Base-by-base conservation (phyloP, 2,113 vertebrate genomes). In the Forbesichthys papilliferus region DNA sequence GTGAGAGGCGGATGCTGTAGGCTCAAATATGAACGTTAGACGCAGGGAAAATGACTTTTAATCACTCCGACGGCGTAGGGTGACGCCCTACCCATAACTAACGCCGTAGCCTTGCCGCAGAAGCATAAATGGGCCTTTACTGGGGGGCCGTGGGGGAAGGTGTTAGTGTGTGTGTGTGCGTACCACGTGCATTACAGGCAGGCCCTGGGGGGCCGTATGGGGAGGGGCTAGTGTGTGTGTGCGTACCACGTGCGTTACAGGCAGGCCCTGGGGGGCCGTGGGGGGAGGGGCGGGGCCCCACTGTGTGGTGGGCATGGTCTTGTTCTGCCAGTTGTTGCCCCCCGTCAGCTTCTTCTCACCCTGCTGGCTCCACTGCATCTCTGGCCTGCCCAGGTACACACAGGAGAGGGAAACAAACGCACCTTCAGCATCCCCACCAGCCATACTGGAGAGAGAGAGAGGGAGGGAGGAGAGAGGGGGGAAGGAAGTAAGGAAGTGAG, bases 261-360 rank as follows among this genome's bases (percentile, higher is more conserved):
- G 87, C 84, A 94, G 89, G 74, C 95, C 92, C 70, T 92, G 82
- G 7, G 93, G 80, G 54, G 93, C 88, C 90, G 94, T 75, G 55
- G 95, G 4, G 36, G 36, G 36, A 0, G 27, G 92, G 16, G 93
- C 76, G 0, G 94, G 87, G 68, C 86, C 87, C 95, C 96, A 96
- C 0, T 93, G 94, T 20, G 94, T 94, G 79, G 91, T 14, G 81
- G 91, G 89, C 93, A 94, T 89, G 89, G 94, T 94, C 86, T 95
- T 98, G 52, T 95, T 93, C 86, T 98, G 95, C 95, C 96, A 98
- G 88, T 96, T 95, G 54, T 93, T 94, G 72, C 94, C 95, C 1
- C 92, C 94, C 0, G 93, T 95, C 48, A 95, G 90, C 88, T 94
- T 96, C 81, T 92, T 95, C 90, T 98, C 95, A 49, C 95, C 91